phyloP scores from a whole-genome alignment of 2,797 vertebrate genomes.

The Pagetopsis macropterus region DNA sequence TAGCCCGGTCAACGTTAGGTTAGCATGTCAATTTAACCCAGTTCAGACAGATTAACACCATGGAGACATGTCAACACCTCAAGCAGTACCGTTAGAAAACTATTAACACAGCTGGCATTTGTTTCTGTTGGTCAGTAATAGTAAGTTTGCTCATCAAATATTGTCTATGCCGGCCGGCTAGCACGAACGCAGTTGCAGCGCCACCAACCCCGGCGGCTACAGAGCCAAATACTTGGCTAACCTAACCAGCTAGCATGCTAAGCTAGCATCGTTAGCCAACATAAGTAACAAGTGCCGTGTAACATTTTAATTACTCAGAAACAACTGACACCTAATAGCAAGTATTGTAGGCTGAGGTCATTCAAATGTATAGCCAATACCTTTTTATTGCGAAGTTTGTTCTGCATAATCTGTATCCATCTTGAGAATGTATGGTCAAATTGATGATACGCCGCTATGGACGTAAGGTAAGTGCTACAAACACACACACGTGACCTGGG shows the following conservation, averaged over 20 bases:
- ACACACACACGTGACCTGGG: slow-evolving; percentile 59
- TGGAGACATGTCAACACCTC: slow-evolving; percentile 1
- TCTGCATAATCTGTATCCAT: slow-evolving; percentile 68
- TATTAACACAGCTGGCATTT: background rate
- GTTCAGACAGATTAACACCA: slow-evolving; percentile 44
- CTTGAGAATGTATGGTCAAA: slow-evolving; percentile 51
- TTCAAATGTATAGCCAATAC: slow-evolving; percentile 30
- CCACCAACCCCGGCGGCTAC: background rate
- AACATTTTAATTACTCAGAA: background rate
- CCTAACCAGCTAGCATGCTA: slow-evolving; percentile 23
- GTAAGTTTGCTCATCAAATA: background rate
- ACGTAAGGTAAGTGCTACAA: slow-evolving; percentile 45
- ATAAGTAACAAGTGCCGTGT: slow-evolving; percentile 25
- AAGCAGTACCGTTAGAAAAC: background rate
- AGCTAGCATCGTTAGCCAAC: slow-evolving; percentile 45
- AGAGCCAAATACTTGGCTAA: slow-evolving; percentile 27
- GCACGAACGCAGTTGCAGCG: background rate
- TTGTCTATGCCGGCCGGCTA: slow-evolving; percentile 34
- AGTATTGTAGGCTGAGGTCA: accelerated
- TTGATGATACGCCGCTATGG: background rate
- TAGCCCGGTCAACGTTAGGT: slow-evolving; percentile 28
- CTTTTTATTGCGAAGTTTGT: slow-evolving; percentile 56
- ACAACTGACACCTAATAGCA: accelerated
- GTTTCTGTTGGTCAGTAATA: slow-evolving; percentile 4
- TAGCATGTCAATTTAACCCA: slow-evolving; percentile 38